Conservation (phyloP, 2,797 vertebrate genomes). For the Gambusia yucatana region DNA sequence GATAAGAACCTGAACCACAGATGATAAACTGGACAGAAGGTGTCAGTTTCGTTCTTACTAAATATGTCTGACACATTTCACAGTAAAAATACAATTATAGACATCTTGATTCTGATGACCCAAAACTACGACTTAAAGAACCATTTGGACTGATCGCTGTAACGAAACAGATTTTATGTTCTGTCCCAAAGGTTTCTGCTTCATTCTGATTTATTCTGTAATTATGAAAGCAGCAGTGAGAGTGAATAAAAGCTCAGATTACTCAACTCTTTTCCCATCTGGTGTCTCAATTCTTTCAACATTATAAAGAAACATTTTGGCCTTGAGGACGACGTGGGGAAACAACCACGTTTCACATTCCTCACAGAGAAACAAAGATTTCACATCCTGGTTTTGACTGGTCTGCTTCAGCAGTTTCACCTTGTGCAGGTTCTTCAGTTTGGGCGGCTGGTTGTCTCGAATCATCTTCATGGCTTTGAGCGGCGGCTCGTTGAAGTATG, state of each 20-base stretch:
- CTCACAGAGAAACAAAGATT: neutral
- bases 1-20: neutral
- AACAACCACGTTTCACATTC: neutral
- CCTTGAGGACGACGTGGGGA: neutral
- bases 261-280: neutral
- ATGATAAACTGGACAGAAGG: neutral
- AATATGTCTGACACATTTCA: neutral
- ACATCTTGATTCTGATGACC: neutral
- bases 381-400: neutral
- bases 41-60: neutral
- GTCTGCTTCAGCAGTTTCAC: conserved; percentile 54
- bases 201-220: neutral
- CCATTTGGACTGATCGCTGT: neutral
- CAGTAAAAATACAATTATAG: neutral
- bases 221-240: neutral
- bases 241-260: neutral
- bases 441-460: conserved; percentile 94
- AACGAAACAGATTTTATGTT: neutral
- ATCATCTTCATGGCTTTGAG: conserved; percentile 99
- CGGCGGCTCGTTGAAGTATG: conserved; percentile 95
- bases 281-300: neutral
- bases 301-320: neutral
- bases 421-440: conserved; percentile 95
- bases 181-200: neutral
- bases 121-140: neutral